phyloP scores from a whole-genome alignment of 1,140 invertebrate species.

The Aradophagus sp. region DNA sequence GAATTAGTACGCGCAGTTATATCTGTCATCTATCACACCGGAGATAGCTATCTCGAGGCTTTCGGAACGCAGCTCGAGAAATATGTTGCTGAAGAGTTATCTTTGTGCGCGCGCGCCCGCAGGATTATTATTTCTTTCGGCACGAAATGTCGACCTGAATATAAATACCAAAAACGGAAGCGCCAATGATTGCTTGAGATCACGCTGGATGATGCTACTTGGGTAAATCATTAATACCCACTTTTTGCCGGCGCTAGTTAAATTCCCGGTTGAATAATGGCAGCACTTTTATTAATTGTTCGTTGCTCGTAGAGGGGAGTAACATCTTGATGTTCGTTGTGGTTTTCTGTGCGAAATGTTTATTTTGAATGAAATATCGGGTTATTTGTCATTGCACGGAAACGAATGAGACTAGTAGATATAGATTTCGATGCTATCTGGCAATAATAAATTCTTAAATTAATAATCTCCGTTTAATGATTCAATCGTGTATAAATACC shows the following conservation, averaged over 20 bases:
- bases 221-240: no score
- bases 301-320: conserved; percentile 21
- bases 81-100: conserved; percentile 38
- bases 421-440: no score
- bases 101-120: conserved; percentile 14
- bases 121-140: conserved; percentile 51
- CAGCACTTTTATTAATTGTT: conserved; percentile 34
- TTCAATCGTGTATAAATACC: no score
- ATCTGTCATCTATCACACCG: conserved; percentile 42
- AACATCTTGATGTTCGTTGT: conserved; percentile 11
- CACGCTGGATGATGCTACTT: no score
- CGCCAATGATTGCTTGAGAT: conserved; percentile 18
- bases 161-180: conserved; percentile 24
- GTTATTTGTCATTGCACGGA: no score
- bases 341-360: conserved; percentile 2
- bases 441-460: no score
- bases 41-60: conserved; percentile 39
- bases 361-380: conserved; percentile 35
- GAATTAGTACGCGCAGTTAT: conserved; percentile 34
- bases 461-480: no score
- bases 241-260: neutral
- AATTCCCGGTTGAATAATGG: conserved; percentile 22
- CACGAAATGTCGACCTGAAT: conserved; percentile 53
- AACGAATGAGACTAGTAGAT: no score
- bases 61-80: no score